Evolutionary conservation across 2,797 vertebrate species (phyloP).

Genomic region (Eupleurogrammus muticus): DNA sequence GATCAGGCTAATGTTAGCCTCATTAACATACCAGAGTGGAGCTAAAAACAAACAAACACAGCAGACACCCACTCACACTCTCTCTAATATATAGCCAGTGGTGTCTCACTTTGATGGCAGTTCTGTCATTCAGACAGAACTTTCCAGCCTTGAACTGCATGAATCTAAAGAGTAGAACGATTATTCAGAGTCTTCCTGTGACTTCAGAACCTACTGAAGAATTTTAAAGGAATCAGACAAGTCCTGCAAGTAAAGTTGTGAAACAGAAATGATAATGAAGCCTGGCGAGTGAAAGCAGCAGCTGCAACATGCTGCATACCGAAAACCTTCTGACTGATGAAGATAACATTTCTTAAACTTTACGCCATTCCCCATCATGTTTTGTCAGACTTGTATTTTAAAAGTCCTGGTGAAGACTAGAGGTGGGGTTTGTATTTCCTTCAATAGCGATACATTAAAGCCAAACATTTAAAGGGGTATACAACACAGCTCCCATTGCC

Average conservation of each 20-base stretch:
- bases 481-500: too few species aligned
- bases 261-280: conserved; percentile 9
- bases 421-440: too few species aligned
- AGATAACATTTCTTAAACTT: not conserved
- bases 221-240: conserved; percentile 11
- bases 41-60: conserved; percentile 30
- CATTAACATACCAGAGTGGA: conserved; percentile 37
- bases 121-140: not conserved
- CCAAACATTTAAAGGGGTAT: too few species aligned
- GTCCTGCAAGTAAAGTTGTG: conserved; percentile 18
- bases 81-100: not conserved
- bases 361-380: not conserved
- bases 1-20: conserved; percentile 51
- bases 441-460: too few species aligned
- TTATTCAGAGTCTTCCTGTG: conserved; percentile 8
- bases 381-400: not conserved
- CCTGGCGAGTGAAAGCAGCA: not conserved
- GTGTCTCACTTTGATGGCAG: not conserved
- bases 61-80: not conserved
- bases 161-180: conserved; percentile 16
- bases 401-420: too few species aligned
- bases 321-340: not conserved
- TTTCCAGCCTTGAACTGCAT: conserved; percentile 6
- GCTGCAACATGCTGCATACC: too few species aligned
- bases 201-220: conserved; percentile 18